phyloP scores from a whole-genome alignment of 2,888 invertebrate species.

The Laothoe populi region DNA sequence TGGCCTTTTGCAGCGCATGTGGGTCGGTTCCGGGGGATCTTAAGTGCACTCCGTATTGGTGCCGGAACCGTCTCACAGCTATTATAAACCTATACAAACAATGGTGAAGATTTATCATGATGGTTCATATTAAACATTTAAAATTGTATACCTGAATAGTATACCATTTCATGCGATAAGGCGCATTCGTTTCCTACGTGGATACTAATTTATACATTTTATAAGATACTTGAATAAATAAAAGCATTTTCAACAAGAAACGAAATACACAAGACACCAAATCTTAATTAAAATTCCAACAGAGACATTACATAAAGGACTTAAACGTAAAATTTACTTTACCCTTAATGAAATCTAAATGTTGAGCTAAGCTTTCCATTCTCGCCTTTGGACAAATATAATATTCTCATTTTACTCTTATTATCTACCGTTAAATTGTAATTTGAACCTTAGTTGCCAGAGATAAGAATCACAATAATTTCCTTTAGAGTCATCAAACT shows the following conservation, averaged over 20 bases:
- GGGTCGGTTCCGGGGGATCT: too few relatives aligned
- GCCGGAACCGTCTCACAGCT: too few relatives aligned
- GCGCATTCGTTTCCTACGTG: background rate
- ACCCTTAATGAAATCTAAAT: slow-evolving; percentile 38
- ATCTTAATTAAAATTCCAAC: slow-evolving; percentile 38
- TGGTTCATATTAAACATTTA: too few relatives aligned
- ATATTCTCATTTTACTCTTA: slow-evolving; percentile 5
- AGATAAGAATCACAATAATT: background rate
- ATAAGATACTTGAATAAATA: background rate
- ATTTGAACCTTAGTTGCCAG: background rate
- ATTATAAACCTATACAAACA: too few relatives aligned
- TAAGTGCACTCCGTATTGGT: too few relatives aligned
- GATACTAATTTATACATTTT: background rate
- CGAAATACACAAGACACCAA: background rate
- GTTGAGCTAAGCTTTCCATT: slow-evolving; percentile 30
- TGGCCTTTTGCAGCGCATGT: too few relatives aligned
- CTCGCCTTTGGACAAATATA: slow-evolving; percentile 26
- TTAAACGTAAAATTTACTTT: slow-evolving; percentile 28
- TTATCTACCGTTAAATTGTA: background rate
- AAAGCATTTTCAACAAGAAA: background rate
- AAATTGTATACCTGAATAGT: too few relatives aligned
- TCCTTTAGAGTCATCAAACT: background rate
- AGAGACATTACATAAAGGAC: slow-evolving; percentile 31
- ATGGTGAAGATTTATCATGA: too few relatives aligned
- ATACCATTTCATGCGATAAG: background rate